phyloP scores from a whole-genome alignment of 2,888 invertebrate genomes.

The Nomada lathburiana region DNA sequence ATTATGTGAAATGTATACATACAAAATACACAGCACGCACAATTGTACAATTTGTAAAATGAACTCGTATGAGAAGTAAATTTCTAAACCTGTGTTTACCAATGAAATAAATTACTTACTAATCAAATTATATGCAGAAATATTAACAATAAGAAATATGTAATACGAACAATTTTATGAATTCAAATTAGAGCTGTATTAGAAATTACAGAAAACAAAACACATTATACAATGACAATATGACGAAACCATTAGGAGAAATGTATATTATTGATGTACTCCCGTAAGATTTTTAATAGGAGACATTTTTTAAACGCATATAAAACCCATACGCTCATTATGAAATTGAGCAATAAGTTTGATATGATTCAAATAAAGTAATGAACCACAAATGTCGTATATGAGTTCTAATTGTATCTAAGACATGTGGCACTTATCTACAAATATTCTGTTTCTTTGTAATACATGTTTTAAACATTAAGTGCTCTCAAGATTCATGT shows the following conservation, averaged over 20 bases:
- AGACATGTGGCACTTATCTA: conserved; percentile 27
- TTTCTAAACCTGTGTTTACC: conserved; percentile 12
- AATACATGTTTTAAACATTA: conserved; percentile 16
- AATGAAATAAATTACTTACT: conserved; percentile 13
- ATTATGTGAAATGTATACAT: not conserved
- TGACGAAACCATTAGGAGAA: conserved; percentile 45
- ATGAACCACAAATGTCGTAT: conserved; percentile 30
- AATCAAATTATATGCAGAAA: conserved; percentile 7
- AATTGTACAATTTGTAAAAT: conserved; percentile 18
- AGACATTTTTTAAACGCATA: conserved; percentile 11
- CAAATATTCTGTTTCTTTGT: conserved; percentile 3
- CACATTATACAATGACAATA: conserved; percentile 68
- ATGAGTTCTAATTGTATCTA: conserved; percentile 48
- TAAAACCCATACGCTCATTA: conserved; percentile 14
- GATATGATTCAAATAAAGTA: conserved; percentile 32
- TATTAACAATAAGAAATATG: conserved; percentile 24
- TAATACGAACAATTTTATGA: conserved; percentile 18
- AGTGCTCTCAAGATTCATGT: not conserved
- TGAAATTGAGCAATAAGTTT: conserved; percentile 48
- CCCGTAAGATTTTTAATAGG: conserved; percentile 17
- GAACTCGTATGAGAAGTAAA: conserved; percentile 12
- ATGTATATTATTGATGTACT: conserved; percentile 23
- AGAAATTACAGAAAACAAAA: conserved; percentile 20
- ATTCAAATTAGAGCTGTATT: conserved; percentile 29
- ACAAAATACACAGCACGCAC: not conserved